These are phyloP conservation scores for Bubo bubo DNA, from an alignment of 2,113 vertebrate species.

Conservation along the genomic window DNA sequence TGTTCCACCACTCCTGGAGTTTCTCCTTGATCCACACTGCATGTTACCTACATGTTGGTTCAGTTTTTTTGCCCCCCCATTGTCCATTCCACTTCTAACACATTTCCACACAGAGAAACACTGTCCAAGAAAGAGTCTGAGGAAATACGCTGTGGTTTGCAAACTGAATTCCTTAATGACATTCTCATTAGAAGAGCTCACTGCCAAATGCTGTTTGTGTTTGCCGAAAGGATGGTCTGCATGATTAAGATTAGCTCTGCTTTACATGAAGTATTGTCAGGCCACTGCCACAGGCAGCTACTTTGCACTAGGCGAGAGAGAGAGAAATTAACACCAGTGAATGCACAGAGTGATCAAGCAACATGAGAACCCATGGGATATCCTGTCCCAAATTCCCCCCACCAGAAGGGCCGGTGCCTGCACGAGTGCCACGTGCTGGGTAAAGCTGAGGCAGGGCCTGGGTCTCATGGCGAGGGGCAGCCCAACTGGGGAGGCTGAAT, in stretches of 20 bases:
- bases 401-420: fast-evolving
- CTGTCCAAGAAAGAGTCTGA: slow-evolving; percentile 34
- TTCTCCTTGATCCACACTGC: fast-evolving
- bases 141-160: slow-evolving; percentile 20
- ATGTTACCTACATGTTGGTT: fast-evolving
- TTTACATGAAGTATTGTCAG: background rate
- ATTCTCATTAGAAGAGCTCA: slow-evolving; percentile 39
- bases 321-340: background rate
- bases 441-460: background rate
- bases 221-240: background rate
- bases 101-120: background rate
- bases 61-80: background rate
- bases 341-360: fast-evolving
- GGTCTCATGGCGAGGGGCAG: fast-evolving
- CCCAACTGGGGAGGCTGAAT: background rate
- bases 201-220: slow-evolving; percentile 42
- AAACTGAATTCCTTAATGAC: slow-evolving; percentile 50
- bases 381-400: background rate
- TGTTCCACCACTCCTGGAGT: background rate
- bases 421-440: fast-evolving
- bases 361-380: background rate
- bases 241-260: background rate
- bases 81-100: fast-evolving
- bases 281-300: slow-evolving; percentile 20
- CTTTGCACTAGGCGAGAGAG: background rate